Evolutionary conservation across 2,113 vertebrate species (phyloP).

Genomic region (Haplotaxodon microlepis): DNA sequence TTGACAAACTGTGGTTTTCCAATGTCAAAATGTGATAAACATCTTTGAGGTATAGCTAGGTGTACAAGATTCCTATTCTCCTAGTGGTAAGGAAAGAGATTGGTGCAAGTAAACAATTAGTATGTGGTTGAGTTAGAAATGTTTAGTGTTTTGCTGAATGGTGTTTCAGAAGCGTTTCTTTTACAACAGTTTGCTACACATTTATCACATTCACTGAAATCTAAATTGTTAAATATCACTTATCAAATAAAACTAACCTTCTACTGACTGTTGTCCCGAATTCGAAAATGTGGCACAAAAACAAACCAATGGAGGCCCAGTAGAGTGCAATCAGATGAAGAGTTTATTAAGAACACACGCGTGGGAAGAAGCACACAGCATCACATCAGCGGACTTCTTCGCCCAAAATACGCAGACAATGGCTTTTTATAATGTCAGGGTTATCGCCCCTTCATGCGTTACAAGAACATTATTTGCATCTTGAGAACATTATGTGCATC

Average conservation of each 20-base stretch:
- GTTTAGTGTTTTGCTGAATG: not conserved
- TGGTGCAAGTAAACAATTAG: not conserved
- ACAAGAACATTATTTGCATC: too few relatives aligned
- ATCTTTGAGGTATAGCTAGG: not conserved
- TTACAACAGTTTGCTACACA: not conserved
- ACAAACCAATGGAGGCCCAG: not conserved
- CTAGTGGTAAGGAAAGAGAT: not conserved
- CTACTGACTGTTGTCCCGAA: not conserved
- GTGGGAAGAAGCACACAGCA: too few relatives aligned
- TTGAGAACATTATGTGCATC: too few relatives aligned
- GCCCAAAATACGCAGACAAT: too few relatives aligned
- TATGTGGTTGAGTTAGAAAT: not conserved
- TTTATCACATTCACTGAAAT: not conserved
- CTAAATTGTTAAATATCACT: fast-evolving
- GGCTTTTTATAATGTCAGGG: too few relatives aligned
- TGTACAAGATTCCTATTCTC: not conserved
- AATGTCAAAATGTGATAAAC: not conserved
- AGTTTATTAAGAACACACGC: not conserved
- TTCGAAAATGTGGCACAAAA: not conserved
- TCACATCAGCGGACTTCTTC: too few relatives aligned
- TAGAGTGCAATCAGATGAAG: not conserved
- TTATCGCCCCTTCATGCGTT: too few relatives aligned
- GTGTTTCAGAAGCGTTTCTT: not conserved
- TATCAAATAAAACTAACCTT: not conserved
- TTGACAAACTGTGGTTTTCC: not conserved